Evolutionary conservation across 2,113 vertebrate genomes (phyloP).

Genomic region (Eretmochelys imbricata): DNA sequence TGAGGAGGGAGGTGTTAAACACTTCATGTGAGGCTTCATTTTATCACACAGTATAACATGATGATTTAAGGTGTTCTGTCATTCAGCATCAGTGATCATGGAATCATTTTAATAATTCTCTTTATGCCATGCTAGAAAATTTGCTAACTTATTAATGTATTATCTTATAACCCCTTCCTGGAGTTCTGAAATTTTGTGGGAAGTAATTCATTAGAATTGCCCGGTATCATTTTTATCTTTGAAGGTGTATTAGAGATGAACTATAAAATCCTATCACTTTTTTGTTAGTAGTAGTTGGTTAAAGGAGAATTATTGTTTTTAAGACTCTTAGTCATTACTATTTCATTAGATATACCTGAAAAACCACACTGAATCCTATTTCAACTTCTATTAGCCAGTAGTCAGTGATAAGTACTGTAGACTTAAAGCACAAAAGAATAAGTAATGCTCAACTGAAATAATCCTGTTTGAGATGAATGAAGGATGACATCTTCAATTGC

Average conservation of each 20-base stretch:
- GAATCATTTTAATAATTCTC: constrained; percentile 50
- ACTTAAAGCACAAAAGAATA: constrained; percentile 59
- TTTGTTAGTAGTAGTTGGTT: not conserved
- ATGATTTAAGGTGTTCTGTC: constrained; percentile 23
- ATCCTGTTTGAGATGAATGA: constrained; percentile 61
- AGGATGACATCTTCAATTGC: constrained; percentile 60
- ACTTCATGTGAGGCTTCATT: not conserved
- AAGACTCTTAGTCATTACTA: not conserved
- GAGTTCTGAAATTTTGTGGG: constrained; percentile 2
- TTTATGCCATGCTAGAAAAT: constrained; percentile 12
- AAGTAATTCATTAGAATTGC: constrained; percentile 30
- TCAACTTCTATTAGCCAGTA: constrained; percentile 26
- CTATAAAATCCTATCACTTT: constrained; percentile 1
- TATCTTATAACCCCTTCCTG: constrained; percentile 18
- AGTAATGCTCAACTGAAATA: constrained; percentile 51
- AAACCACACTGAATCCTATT: constrained; percentile 13
- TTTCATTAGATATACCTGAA: constrained; percentile 39
- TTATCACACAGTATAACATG: not conserved
- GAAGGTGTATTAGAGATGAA: not conserved
- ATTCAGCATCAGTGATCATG: constrained; percentile 31
- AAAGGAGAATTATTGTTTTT: not conserved
- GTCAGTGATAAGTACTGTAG: constrained; percentile 51
- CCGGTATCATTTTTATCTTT: not conserved
- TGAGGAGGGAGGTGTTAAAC: not conserved
- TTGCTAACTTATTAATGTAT: constrained; percentile 42